Conservation (phyloP, 2,888 invertebrate genomes). For the Gortyna flavago region DNA sequence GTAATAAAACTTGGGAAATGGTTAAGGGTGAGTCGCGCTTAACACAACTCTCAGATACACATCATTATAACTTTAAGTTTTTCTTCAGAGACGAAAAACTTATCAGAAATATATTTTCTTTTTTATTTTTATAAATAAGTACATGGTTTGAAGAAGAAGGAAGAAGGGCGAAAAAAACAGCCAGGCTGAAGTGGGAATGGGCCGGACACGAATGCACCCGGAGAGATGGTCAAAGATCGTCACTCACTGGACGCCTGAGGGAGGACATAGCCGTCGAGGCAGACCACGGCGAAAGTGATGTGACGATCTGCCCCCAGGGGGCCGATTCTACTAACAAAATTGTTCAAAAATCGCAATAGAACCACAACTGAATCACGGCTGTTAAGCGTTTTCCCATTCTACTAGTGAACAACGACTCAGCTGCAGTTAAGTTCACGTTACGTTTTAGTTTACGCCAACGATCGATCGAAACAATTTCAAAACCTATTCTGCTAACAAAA, state of each 20-base stretch:
- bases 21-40: conserved; percentile 42
- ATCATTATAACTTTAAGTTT: conserved; percentile 14
- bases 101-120: conserved; percentile 14
- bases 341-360: too few species aligned
- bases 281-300: background rate
- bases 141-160: background rate
- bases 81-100: conserved; percentile 10
- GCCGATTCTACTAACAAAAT: too few species aligned
- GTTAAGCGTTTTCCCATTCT: too few species aligned
- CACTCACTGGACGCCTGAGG: background rate
- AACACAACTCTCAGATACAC: background rate
- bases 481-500: too few species aligned
- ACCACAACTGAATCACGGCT: too few species aligned
- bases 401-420: too few species aligned
- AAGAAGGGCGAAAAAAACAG: background rate
- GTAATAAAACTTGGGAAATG: conserved; percentile 49
- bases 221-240: background rate
- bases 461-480: too few species aligned
- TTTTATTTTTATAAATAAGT: background rate
- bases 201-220: background rate
- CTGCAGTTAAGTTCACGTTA: too few species aligned
- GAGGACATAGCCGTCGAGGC: background rate
- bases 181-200: background rate
- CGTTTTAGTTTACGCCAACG: too few species aligned
- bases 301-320: too few species aligned